Conservation (phyloP, 1,140 invertebrate genomes). For the Rhagoletis pomonella region DNA sequence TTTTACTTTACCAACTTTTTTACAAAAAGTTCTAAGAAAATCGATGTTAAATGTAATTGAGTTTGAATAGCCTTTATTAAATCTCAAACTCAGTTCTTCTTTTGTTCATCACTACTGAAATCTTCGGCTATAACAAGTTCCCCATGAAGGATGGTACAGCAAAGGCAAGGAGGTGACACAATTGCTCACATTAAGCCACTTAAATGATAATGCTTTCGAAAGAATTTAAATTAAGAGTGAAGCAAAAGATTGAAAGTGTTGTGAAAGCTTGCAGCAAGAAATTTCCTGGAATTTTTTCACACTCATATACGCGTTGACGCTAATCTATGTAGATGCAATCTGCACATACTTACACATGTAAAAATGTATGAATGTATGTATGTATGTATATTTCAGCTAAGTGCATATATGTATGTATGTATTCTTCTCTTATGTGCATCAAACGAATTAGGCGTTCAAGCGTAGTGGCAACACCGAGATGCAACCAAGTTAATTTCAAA, state of each 20-base stretch:
- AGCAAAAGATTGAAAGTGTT: background rate
- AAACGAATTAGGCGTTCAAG: conserved; percentile 6
- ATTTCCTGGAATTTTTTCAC: background rate
- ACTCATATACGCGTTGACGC: background rate
- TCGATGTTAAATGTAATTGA: no score
- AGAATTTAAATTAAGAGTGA: background rate
- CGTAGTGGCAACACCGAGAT: conserved; percentile 24
- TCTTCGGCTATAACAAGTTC: no score
- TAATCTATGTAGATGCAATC: no score
- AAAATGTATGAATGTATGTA: background rate
- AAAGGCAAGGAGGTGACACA: background rate
- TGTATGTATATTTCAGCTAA: background rate
- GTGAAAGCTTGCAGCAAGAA: no score
- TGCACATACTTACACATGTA: background rate
- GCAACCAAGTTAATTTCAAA: background rate
- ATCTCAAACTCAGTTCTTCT: no score
- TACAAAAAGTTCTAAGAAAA: no score
- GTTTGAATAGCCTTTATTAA: no score
- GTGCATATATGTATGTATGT: background rate
- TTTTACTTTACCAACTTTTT: no score
- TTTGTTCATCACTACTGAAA: no score
- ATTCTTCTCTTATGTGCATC: background rate
- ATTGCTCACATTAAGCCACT: background rate
- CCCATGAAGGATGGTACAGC: no score
- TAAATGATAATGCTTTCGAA: background rate